Conservation (phyloP, 2,113 vertebrate genomes). For the Atherinomorus stipes region DNA sequence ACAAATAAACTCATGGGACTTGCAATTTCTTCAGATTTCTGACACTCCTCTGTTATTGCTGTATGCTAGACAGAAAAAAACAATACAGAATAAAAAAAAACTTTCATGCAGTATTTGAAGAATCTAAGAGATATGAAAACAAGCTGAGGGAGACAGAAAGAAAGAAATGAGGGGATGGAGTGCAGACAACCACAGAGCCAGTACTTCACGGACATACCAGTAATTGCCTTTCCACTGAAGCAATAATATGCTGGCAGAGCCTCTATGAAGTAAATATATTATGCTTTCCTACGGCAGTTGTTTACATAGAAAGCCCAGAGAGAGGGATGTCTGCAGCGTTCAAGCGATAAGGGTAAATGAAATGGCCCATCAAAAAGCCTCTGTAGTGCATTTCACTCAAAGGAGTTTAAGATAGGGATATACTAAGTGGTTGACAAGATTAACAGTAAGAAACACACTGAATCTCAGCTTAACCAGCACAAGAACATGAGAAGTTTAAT, state of each 20-base stretch:
- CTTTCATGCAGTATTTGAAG: neutral
- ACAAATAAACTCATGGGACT: neutral
- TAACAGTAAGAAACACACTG: conserved; percentile 25
- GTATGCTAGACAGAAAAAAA: neutral
- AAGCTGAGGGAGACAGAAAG: neutral
- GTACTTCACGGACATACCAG: conserved; percentile 2
- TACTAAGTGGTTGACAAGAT: conserved; percentile 48
- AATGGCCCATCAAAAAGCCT: conserved; percentile 37
- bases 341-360: conserved; percentile 35
- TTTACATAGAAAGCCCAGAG: conserved; percentile 31
- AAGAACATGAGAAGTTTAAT: conserved; percentile 16
- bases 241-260: conserved; percentile 5
- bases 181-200: neutral
- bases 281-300: conserved; percentile 34
- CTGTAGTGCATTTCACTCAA: conserved; percentile 40
- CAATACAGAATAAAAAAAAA: neutral
- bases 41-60: neutral
- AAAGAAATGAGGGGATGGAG: neutral
- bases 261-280: conserved; percentile 34
- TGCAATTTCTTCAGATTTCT: neutral
- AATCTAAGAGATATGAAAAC: neutral
- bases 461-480: conserved; percentile 30
- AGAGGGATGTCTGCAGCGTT: conserved; percentile 11
- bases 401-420: conserved; percentile 43
- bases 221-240: neutral